Conservation (phyloP, 2,888 invertebrate genomes). For the Eumacrocentrus americanus region DNA sequence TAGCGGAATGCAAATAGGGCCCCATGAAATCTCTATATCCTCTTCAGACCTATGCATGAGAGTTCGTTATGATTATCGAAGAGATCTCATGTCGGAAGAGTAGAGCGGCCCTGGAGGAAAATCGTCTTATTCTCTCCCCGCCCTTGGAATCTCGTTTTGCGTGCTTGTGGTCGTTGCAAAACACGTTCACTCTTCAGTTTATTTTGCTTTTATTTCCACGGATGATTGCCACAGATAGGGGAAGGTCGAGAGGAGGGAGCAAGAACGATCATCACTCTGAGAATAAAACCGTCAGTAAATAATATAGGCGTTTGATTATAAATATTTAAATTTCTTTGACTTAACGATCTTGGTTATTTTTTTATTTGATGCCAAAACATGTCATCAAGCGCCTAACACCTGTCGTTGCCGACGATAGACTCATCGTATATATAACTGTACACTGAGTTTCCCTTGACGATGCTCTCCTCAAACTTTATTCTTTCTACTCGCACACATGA, state of each 20-base stretch:
- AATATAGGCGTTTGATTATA: too few species aligned
- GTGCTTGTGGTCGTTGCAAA: slow-evolving; percentile 15
- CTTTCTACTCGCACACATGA: background rate
- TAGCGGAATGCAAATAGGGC: too few species aligned
- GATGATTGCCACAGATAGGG: background rate
- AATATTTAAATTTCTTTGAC: background rate
- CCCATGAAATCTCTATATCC: too few species aligned
- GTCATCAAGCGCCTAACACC: slow-evolving; percentile 1
- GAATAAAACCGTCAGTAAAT: background rate
- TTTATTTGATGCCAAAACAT: background rate
- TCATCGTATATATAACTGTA: background rate
- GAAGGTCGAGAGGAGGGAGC: background rate
- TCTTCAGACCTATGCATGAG: too few species aligned
- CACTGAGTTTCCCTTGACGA: background rate
- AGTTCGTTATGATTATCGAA: slow-evolving; percentile 7
- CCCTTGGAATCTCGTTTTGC: slow-evolving; percentile 23
- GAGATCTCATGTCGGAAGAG: background rate
- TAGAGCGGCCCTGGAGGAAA: background rate
- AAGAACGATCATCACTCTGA: background rate
- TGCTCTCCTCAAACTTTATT: background rate
- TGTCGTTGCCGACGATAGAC: too few species aligned
- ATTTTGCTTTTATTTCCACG: slow-evolving; percentile 9
- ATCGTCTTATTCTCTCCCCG: slow-evolving; percentile 10
- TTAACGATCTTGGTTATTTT: too few species aligned
- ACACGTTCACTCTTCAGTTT: background rate